These are phyloP conservation scores for Glossophaga mutica DNA, from an alignment of 2,797 vertebrate genomes.

Conservation along the genomic window DNA sequence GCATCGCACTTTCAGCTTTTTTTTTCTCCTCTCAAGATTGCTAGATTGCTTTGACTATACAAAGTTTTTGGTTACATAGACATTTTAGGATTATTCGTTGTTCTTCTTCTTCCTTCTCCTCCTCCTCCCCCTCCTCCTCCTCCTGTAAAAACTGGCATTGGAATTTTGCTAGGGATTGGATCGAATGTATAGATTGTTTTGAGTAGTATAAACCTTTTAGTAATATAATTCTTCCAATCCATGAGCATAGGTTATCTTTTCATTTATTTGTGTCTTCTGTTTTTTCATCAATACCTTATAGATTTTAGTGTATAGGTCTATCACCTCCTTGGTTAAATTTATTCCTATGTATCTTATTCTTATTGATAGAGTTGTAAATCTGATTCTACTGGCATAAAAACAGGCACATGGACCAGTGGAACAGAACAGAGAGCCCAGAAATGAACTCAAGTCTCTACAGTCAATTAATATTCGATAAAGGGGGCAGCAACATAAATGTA, in stretches of 20 bases:
- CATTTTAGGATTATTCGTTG: not conserved
- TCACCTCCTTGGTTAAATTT: not conserved
- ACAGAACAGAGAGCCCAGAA: too few relatives aligned
- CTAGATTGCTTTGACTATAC: not conserved
- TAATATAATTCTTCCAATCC: not conserved
- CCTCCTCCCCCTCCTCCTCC: too few relatives aligned
- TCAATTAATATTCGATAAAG: too few relatives aligned
- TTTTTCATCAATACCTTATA: not conserved
- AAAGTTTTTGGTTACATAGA: not conserved
- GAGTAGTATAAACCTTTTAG: not conserved
- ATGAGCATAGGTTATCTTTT: not conserved
- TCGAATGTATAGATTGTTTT: not conserved
- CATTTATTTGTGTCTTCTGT: not conserved
- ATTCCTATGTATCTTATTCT: not conserved
- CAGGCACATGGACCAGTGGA: too few relatives aligned
- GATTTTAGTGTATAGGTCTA: not conserved
- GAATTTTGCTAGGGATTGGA: not conserved
- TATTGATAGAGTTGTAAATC: not conserved
- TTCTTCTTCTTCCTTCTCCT: too few relatives aligned
- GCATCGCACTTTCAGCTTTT: not conserved
- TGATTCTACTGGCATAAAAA: not conserved
- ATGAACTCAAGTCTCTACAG: too few relatives aligned
- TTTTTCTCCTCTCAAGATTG: not conserved
- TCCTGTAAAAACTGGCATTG: not conserved
- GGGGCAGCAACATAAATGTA: too few relatives aligned